Evolutionary conservation across 2,888 invertebrate genomes (phyloP), one percentile per base, ranked within the genome.

Genomic region (Tortricodes alternella): DNA sequence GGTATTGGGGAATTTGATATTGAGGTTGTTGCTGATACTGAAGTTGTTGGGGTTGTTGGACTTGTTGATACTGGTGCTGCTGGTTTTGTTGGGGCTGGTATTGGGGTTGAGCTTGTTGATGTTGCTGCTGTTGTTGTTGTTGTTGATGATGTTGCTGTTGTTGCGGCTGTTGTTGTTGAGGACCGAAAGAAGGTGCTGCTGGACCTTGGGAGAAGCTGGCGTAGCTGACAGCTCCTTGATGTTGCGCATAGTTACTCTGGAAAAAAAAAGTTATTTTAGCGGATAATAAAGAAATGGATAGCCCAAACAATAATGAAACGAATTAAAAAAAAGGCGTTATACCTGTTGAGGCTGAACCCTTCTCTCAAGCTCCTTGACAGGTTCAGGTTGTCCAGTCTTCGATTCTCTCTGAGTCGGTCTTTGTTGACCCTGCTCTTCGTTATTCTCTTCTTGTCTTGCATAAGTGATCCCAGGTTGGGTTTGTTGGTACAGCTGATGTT

Each of bases 151-250:
- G 29, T 18, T 62, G 62, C n/a, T 38, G 46, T 9, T 50, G 58
- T 24, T 37, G 51, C 15, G 52, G 58, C 0, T 24, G 51, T n/a
- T 19, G 29, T 35, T 48, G 41, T 21, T 21, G 49, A 6, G 56
- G 57, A 18, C 49, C 50, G 8, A 56, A 58, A 5, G 60, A 29
- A 1, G 62, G 68, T 0, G 61, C 21, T 2, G 74, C 71, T 15
- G 78, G 71, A 29, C 76, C 76, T 48, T 78, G 78, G 0, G 81
- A 76, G 59, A 82, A 85, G 43, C 78, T 84, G 1, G 86, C 76
- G 63, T 80, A 89, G 67, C 86, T 89, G 1, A 82, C 65, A 1
- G 87, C 83, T 15, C 80, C 80, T 59, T 78, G 80, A 4, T 72
- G 68, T 55, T 80, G 80, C 5, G 62, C 56, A 44, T 75, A 73